These are phyloP conservation scores for Sebastiscus albofasciatus DNA, from an alignment of 2,797 vertebrate species.

Conservation along the genomic window DNA sequence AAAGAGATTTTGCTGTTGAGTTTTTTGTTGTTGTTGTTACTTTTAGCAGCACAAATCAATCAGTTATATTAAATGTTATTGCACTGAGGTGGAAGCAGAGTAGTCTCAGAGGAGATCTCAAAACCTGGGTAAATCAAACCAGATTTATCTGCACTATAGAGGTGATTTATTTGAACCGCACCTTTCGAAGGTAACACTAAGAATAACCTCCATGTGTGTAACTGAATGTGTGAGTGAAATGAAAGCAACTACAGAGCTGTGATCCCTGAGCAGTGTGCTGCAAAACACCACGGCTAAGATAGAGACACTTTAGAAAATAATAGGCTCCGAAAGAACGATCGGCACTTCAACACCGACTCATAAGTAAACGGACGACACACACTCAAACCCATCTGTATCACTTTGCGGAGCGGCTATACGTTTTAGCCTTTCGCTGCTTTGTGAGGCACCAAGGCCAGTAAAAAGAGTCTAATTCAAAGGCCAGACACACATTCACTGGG, in stretches of 20 bases:
- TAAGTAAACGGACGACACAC: not conserved
- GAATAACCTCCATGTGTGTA: not conserved
- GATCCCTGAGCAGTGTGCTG: not conserved
- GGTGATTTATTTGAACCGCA: not conserved
- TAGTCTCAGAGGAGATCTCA: not conserved
- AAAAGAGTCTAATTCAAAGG: constrained; percentile 14
- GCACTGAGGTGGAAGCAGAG: not conserved
- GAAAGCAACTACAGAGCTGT: not conserved
- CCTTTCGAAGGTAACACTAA: not conserved
- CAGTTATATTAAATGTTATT: not conserved
- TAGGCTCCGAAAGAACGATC: not conserved
- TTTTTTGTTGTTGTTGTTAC: not conserved
- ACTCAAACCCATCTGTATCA: not conserved
- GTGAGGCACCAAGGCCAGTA: constrained; percentile 6
- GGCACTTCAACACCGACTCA: not conserved
- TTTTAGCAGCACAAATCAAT: not conserved
- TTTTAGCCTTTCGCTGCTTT: not conserved
- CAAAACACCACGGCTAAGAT: not conserved
- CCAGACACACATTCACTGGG: constrained; percentile 5
- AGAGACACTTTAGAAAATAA: not conserved
- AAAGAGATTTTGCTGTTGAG: not conserved
- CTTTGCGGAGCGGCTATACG: constrained; percentile 4
- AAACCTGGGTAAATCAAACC: not conserved
- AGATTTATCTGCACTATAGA: not conserved
- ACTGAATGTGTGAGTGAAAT: not conserved